Base-by-base conservation (phyloP, 2,113 vertebrate genomes). In the Probosciger aterrimus region DNA sequence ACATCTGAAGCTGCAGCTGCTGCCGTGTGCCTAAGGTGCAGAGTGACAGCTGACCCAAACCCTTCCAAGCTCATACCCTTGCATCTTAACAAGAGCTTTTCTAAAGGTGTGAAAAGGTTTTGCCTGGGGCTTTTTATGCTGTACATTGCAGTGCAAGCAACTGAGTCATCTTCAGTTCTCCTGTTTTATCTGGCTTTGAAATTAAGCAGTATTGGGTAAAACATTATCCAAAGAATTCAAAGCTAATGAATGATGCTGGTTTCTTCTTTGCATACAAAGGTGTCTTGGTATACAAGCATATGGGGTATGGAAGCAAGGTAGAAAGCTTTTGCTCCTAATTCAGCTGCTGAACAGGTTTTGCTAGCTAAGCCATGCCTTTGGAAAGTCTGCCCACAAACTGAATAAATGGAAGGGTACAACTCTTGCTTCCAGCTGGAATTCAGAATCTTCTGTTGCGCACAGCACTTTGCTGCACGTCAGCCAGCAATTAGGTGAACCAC, bases 401-500 rank as follows among this genome's bases (percentile, higher is more conserved):
- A 88, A 47, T 59, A 71, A 84, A 73, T 75, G 43, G 37, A 78
- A 91, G 70, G 44, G 47, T 81, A 93, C 31, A 70, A n/a, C 79
- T 96, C 67, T 91, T 65, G 85, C 75, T 93, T 93, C 75, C 76
- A 92, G 49, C 79, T 88, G 84, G 64, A 80, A 68, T 79, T 75
- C 12, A 74, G 14, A 55, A 15, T 39, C 35, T 71, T 64, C 22
- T 23, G 3, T 77, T 82, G 73, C 0, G 2, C 6, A 0, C 35
- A 67, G 70, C 41, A 3, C 46, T 88, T 93, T 86, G 78, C 50
- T 85, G n/a, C 78, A 35, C 0, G 4, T 68, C 92, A 90, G 53
- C 68, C 69, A 60, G 53, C 75, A 96, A 90, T 96, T 93, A 96
- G 71, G 7, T 53, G 90, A 90, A 86, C 92, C 92, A 43, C 88